Evolutionary conservation across 2,113 vertebrate species (phyloP).

Genomic region (Tragelaphus strepsiceros): DNA sequence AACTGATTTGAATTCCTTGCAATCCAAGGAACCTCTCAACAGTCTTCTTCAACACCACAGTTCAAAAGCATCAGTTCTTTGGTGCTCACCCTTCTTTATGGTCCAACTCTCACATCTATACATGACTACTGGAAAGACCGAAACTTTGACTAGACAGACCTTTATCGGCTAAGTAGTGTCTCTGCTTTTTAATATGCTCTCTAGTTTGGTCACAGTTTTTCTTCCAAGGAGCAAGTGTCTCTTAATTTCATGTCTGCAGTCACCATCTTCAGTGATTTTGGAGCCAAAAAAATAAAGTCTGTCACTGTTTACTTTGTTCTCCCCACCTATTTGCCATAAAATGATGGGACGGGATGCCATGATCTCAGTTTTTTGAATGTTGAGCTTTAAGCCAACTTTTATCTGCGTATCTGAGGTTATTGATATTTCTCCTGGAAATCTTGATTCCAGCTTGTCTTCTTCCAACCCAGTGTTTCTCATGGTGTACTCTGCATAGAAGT

Average conservation of each 20-base stretch:
- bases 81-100: not conserved
- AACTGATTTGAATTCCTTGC: not conserved
- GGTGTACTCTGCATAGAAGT: not conserved
- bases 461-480: not conserved
- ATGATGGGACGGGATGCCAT: accelerated
- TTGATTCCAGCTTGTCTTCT: not conserved
- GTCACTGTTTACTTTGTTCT: not conserved
- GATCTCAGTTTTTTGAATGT: not conserved
- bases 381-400: not conserved
- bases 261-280: not conserved
- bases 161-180: not conserved
- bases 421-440: not conserved
- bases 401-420: not conserved
- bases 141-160: not conserved
- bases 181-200: not conserved
- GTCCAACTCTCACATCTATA: not conserved
- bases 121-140: not conserved
- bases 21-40: not conserved
- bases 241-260: not conserved
- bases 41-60: not conserved
- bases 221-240: not conserved
- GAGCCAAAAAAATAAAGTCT: not conserved
- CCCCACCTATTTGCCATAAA: not conserved
- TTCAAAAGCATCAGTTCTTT: not conserved
- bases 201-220: not conserved